Conservation (phyloP, 1,140 invertebrate species). For the Leptinotarsa lineolata region DNA sequence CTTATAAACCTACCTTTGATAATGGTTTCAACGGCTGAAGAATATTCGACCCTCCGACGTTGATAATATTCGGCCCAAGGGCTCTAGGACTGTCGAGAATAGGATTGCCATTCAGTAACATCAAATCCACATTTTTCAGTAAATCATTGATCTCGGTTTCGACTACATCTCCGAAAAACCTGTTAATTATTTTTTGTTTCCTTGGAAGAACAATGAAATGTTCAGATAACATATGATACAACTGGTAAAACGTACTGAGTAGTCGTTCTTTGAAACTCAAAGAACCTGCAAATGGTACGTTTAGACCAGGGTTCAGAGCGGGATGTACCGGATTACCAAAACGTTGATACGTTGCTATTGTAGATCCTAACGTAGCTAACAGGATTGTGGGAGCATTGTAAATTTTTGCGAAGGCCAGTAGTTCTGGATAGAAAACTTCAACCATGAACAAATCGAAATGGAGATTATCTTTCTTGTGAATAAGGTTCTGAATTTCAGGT, state of each 20-base stretch:
- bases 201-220: no score
- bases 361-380: background rate
- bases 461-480: slow-evolving; percentile 41
- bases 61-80: slow-evolving; percentile 1
- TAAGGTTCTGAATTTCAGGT: slow-evolving; percentile 49
- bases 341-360: slow-evolving; percentile 14
- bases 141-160: slow-evolving; percentile 13
- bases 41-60: slow-evolving; percentile 40
- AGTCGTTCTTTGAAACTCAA: slow-evolving; percentile 56
- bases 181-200: slow-evolving; percentile 42
- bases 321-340: slow-evolving; percentile 35
- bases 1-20: slow-evolving; percentile 14
- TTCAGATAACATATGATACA: no score
- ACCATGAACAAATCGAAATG: slow-evolving; percentile 49
- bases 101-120: slow-evolving; percentile 29
- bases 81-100: slow-evolving; percentile 21
- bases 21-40: slow-evolving; percentile 20
- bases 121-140: slow-evolving; percentile 30
- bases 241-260: slow-evolving; percentile 38
- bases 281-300: slow-evolving; percentile 41
- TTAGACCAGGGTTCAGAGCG: slow-evolving; percentile 25
- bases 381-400: slow-evolving; percentile 37
- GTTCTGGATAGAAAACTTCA: slow-evolving; percentile 39
- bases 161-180: slow-evolving; percentile 54
- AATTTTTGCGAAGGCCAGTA: slow-evolving; percentile 35